Evolutionary conservation across 2,797 vertebrate genomes (phyloP).

Genomic region (Neosalanx taihuensis): DNA sequence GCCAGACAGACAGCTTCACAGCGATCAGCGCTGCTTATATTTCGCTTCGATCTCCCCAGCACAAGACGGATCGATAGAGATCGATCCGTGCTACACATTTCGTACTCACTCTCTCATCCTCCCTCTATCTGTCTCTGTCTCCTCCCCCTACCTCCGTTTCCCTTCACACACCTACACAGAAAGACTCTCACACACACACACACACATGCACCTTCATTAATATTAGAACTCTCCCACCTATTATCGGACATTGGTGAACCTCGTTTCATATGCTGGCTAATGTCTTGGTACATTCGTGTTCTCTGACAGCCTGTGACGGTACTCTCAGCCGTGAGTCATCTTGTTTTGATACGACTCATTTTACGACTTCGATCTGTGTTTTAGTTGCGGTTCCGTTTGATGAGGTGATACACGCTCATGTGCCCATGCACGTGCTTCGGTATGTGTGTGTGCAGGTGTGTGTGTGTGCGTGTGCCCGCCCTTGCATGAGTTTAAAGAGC

Average conservation of each 20-base stretch:
- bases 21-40: constrained; percentile 56
- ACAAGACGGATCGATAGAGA: constrained; percentile 42
- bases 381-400: not conserved
- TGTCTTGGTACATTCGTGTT: constrained; percentile 42
- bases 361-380: not conserved
- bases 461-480: not conserved
- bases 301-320: not conserved
- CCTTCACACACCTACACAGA: constrained; percentile 15
- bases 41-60: constrained; percentile 64
- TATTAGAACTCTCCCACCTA: not conserved
- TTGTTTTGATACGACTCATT: constrained; percentile 36
- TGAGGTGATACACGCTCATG: not conserved
- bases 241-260: not conserved
- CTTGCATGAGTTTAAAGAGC: not conserved
- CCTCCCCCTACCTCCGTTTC: constrained; percentile 22
- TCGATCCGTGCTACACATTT: constrained; percentile 51
- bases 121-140: constrained; percentile 26
- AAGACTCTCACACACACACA: constrained; percentile 15
- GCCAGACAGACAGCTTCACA: constrained; percentile 51
- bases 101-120: constrained; percentile 16
- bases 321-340: constrained; percentile 20
- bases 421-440: not conserved
- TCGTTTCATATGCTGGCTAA: constrained; percentile 48
- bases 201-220: constrained; percentile 1
- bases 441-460: constrained; percentile 5